These are phyloP conservation scores for Leptestheria dahalacensis DNA, from an alignment of 1,140 invertebrate species.

Conservation along the genomic window DNA sequence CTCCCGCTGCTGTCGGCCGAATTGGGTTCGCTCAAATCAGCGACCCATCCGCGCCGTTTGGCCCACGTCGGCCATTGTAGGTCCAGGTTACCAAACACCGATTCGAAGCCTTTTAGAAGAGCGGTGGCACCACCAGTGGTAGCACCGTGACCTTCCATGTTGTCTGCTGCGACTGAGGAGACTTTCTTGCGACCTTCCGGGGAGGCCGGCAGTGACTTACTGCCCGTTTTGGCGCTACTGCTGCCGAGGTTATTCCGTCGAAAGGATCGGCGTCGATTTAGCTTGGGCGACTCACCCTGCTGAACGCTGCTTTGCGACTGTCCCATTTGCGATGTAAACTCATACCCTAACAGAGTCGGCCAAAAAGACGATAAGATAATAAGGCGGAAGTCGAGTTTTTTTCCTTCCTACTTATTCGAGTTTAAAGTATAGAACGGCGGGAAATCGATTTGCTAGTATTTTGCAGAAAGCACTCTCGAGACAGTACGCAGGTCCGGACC, in stretches of 20 bases:
- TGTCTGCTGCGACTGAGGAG: neutral
- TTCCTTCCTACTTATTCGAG: too few species aligned
- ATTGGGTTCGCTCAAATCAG: neutral
- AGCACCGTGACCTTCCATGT: too few species aligned
- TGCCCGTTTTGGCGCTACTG: too few species aligned
- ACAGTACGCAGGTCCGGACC: too few species aligned
- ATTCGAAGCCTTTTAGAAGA: constrained; percentile 7
- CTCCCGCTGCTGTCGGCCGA: constrained; percentile 8
- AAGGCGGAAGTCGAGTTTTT: too few species aligned
- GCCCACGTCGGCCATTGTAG: constrained; percentile 14
- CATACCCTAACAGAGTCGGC: too few species aligned
- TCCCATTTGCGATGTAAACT: neutral
- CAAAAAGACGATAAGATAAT: too few species aligned
- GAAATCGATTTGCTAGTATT: neutral
- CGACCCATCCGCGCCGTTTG: constrained; percentile 14
- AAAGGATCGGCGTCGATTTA: neutral
- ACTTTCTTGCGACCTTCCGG: neutral
- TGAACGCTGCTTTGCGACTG: neutral
- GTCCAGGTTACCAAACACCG: neutral
- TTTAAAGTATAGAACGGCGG: too few species aligned
- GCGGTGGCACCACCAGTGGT: too few species aligned
- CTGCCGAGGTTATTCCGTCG: neutral
- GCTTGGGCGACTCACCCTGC: neutral
- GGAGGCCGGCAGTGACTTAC: neutral
- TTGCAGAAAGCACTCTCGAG: too few species aligned